These are phyloP conservation scores for Graptemys geographica DNA, from an alignment of 2,797 vertebrate species.

Conservation along the genomic window DNA sequence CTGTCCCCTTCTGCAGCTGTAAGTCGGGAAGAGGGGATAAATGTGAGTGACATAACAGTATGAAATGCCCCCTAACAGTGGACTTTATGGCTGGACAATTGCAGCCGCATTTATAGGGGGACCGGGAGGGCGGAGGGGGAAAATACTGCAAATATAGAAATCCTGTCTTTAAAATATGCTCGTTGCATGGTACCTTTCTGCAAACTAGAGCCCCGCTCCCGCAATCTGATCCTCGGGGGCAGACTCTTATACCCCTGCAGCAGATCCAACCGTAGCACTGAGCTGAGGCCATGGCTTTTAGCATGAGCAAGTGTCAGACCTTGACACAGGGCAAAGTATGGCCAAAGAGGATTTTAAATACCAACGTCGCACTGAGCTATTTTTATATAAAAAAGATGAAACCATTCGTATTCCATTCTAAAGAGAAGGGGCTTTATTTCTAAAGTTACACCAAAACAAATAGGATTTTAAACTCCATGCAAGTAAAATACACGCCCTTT, in stretches of 20 bases:
- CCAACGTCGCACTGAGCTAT: background rate
- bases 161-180: slow-evolving; percentile 17
- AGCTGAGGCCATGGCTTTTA: background rate
- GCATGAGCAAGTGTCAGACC: background rate
- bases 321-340: background rate
- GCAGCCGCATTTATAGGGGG: slow-evolving; percentile 61
- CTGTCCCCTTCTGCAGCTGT: slow-evolving; percentile 41
- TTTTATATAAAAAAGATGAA: background rate
- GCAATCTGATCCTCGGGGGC: fast-evolving
- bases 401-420: background rate
- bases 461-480: background rate
- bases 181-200: slow-evolving; percentile 42
- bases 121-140: slow-evolving; percentile 34
- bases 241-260: background rate
- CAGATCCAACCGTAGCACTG: fast-evolving
- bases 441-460: background rate
- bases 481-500: background rate
- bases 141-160: slow-evolving; percentile 37
- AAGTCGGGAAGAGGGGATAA: slow-evolving; percentile 25
- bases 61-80: slow-evolving; percentile 63
- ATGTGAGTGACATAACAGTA: slow-evolving; percentile 52
- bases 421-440: background rate
- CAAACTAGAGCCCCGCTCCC: background rate
- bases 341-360: background rate
- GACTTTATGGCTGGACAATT: slow-evolving; percentile 63